Percentiles rank a stretch among this genome's conserved stretches.
Evolutionary conservation across 1,140 invertebrate species (phyloP).

Genomic region (Babylonia areolata): DNA sequence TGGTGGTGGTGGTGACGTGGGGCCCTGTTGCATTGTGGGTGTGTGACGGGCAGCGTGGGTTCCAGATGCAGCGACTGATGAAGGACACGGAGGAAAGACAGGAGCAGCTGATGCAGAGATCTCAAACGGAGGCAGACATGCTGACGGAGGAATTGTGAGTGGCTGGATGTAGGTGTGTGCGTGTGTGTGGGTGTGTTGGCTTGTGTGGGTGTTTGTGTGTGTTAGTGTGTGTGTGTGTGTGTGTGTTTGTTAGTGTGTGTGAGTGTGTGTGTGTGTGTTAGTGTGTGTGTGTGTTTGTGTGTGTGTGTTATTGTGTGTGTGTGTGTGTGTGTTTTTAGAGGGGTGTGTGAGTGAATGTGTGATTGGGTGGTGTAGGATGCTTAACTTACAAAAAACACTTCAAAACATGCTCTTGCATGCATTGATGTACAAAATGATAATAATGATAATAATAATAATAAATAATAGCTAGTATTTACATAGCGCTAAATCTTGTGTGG

Average conservation of each 20-base stretch:
- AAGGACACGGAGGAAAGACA: conserved; percentile 52
- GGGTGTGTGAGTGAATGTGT: not conserved
- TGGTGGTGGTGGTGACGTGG: too few species aligned
- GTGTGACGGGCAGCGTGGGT: conserved; percentile 29
- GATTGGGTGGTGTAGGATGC: not conserved
- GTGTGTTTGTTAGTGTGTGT: not conserved
- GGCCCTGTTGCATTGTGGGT: too few species aligned
- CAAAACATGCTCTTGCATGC: too few species aligned
- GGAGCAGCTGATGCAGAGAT: conserved; percentile 56
- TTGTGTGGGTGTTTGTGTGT: not conserved
- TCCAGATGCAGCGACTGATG: conserved; percentile 60
- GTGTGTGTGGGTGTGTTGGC: not conserved
- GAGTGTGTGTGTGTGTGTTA: not conserved
- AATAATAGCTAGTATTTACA: too few species aligned
- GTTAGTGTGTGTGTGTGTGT: not conserved
- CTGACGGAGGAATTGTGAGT: conserved; percentile 69
- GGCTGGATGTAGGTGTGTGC: not conserved
- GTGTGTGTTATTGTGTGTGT: not conserved
- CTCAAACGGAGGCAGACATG: conserved; percentile 72
- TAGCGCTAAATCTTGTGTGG: too few species aligned
- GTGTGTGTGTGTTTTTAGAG: not conserved
- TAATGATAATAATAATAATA: too few species aligned
- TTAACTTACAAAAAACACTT: too few species aligned
- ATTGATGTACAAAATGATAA: too few species aligned
- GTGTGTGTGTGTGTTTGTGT: not conserved